Evolutionary conservation across 2,113 vertebrate species (phyloP).

Genomic region (Silurus glanis): DNA sequence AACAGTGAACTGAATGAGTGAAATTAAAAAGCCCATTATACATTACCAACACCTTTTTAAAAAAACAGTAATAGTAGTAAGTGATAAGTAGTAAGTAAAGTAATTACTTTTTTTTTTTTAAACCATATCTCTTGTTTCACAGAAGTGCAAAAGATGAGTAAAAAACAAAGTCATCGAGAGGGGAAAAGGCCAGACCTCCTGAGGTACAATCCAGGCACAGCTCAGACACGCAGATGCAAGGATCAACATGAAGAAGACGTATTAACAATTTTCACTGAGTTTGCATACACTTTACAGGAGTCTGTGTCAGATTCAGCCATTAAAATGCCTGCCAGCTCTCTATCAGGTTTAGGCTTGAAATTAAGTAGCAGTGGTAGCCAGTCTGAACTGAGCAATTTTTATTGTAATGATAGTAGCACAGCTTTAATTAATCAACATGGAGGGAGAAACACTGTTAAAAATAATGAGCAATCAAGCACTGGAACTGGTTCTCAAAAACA

Average conservation of each 20-base stretch:
- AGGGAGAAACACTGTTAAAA: conserved; percentile 11
- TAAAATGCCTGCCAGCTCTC: conserved; percentile 33
- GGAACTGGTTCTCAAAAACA: conserved; percentile 64
- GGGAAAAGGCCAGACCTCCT: conserved; percentile 85
- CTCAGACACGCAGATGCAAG: conserved; percentile 65
- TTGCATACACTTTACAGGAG: not conserved
- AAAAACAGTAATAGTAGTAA: too few relatives aligned
- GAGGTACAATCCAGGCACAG: conserved; percentile 82
- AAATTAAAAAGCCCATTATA: not conserved
- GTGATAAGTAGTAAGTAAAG: too few relatives aligned
- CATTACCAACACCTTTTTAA: not conserved
- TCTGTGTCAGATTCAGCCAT: not conserved
- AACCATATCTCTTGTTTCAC: conserved; percentile 1
- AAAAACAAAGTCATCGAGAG: conserved; percentile 79
- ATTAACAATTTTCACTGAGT: conserved; percentile 41
- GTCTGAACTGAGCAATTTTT: not conserved
- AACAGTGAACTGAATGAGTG: not conserved
- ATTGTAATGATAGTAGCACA: not conserved
- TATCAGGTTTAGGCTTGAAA: not conserved
- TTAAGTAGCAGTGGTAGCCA: conserved; percentile 14
- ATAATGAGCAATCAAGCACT: conserved; percentile 25
- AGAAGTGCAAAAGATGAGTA: conserved; percentile 70
- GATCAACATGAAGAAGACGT: conserved; percentile 51
- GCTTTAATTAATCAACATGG: not conserved
- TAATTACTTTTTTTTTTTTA: not conserved